Evolutionary conservation across 30 jellyfish, hydroid and myxozoan genomes (phyloP).

Genomic region (Chironex yamaguchii): DNA sequence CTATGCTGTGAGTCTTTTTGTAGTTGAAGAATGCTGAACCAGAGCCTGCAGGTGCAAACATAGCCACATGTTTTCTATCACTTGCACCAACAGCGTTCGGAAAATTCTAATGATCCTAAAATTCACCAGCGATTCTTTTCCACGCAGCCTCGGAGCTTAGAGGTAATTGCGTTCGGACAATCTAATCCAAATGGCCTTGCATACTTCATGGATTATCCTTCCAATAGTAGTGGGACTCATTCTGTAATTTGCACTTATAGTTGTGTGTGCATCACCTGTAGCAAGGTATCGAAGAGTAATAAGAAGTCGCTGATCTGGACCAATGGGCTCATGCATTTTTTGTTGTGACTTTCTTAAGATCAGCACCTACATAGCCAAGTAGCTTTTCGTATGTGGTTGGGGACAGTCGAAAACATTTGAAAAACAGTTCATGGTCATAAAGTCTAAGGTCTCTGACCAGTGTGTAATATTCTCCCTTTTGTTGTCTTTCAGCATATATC

Average conservation of each 20-base stretch:
- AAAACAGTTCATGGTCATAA: too few species aligned
- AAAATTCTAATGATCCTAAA: conserved; percentile 35
- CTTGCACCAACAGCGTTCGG: conserved; percentile 57
- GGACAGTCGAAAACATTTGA: background rate
- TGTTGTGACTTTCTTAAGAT: conserved; percentile 11
- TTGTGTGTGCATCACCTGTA: conserved; percentile 39
- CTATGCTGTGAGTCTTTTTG: conserved; percentile 18
- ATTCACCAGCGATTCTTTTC: conserved; percentile 24
- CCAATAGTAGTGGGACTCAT: conserved; percentile 43
- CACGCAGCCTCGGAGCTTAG: conserved; percentile 26
- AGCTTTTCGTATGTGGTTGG: background rate
- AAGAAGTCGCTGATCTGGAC: conserved; percentile 27
- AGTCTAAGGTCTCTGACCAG: conserved; percentile 23
- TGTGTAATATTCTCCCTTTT: conserved; percentile 23
- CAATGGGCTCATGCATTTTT: conserved; percentile 17
- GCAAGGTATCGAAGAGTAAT: conserved; percentile 30
- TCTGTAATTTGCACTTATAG: conserved; percentile 27
- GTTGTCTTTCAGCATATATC: conserved; percentile 12
- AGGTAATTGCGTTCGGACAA: conserved; percentile 20
- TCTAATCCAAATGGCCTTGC: conserved; percentile 8
- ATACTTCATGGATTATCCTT: conserved; percentile 9
- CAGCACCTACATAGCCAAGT: conserved; percentile 6
- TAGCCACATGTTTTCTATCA: conserved; percentile 29
- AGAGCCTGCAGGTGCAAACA: background rate
- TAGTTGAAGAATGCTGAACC: conserved; percentile 12